These are phyloP conservation scores for Epinephelus malabaricus DNA, from an alignment of 2,797 vertebrate species.

Conservation along the genomic window DNA sequence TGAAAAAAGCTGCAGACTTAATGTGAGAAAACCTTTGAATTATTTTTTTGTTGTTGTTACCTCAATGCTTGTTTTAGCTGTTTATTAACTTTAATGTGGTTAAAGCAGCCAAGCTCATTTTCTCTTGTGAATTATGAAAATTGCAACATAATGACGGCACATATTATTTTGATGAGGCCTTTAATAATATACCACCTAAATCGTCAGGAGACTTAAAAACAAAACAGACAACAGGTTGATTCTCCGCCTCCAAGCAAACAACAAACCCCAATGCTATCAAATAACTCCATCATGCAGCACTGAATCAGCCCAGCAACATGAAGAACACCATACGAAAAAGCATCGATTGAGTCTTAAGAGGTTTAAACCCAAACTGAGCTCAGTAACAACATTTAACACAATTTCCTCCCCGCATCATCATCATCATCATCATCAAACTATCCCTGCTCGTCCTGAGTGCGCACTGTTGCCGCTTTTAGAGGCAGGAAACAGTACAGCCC, in stretches of 20 bases:
- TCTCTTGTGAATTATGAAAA: not conserved
- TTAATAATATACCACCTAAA: not conserved
- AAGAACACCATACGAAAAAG: constrained; percentile 1
- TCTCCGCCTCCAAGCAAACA: constrained; percentile 1
- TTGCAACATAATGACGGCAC: not conserved
- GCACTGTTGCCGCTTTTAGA: constrained; percentile 57
- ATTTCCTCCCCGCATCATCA: constrained; percentile 39
- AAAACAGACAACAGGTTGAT: constrained; percentile 58
- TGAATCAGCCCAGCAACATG: constrained; percentile 12
- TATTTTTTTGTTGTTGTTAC: not conserved
- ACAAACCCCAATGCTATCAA: not conserved
- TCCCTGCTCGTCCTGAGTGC: constrained; percentile 15
- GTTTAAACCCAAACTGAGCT: constrained; percentile 10
- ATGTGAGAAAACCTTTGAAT: not conserved
- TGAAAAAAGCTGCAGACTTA: constrained; percentile 6
- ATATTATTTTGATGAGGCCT: not conserved
- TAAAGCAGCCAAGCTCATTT: not conserved
- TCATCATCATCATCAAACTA: constrained; percentile 5
- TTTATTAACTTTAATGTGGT: not conserved
- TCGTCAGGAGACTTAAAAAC: not conserved
- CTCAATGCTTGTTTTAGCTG: not conserved
- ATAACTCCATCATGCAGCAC: not conserved
- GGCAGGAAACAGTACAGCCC: constrained; percentile 64
- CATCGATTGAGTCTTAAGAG: constrained; percentile 20
- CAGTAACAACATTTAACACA: constrained; percentile 13